Evolutionary conservation across 2,797 vertebrate genomes (phyloP), one percentile per base, ranked within the genome.

Genomic region (Arremon brunneinucha): DNA sequence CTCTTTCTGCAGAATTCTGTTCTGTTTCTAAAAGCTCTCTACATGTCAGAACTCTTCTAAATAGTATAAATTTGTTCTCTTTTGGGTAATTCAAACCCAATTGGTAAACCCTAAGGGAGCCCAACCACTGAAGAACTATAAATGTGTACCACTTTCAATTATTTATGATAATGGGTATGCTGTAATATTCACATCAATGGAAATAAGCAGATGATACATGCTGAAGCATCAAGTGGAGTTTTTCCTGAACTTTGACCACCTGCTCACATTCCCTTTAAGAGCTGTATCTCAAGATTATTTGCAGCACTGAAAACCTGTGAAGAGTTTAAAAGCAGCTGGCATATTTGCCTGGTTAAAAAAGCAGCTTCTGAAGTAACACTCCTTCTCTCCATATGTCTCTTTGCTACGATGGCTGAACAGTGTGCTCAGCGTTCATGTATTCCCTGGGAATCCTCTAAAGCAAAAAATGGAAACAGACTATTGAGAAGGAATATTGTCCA

Each of bases 361-460:
- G n/a, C 60, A 88, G 27, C 83, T 78, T 65, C 69, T 47, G 6
- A 93, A 91, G 68, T 74, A 87, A 52, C 80, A 86, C 70, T 86
- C 91, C 90, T 77, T 92, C 84, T 95, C 62, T 86, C 91, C 82
- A 81, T 96, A 90, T 91, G 93, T 83, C 65, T 83, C 80, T 77
- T 9, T 75, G 62, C 72, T 88, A 57, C 3, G 6, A 55, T 44
- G 64, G 68, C 56, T 80, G 87, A 87, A 64, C 70, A 75, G 4
- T 30, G 30, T 53, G 60, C 41, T 87, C 43, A 43, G 50, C 43
- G 77, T 76, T 65, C 60, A 24, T 83, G 37, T 34, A 27, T 59
- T 95, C 95, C 87, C 90, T 81, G 79, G 82, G 94, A 93, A 89
- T 94, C 89, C 93, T 96, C 84, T 83, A 34, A 35, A 53, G 57